Conservation (phyloP, 2,797 vertebrate species). For the Masticophis lateralis region DNA sequence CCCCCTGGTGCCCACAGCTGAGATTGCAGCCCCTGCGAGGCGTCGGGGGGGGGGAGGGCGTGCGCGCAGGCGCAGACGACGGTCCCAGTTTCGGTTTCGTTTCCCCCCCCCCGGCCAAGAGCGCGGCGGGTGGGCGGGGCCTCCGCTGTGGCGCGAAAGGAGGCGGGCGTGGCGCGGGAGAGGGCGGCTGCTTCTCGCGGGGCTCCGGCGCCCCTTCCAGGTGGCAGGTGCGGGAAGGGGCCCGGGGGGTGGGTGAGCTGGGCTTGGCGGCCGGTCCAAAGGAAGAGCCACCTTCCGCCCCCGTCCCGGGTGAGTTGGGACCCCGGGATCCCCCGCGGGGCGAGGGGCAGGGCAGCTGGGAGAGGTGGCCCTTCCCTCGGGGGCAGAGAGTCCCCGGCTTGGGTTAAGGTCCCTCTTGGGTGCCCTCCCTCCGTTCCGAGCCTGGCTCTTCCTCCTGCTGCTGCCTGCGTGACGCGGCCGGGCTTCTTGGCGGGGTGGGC, state of each 20-base stretch:
- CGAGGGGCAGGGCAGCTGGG: rapidly evolving
- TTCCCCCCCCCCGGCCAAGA: neutral
- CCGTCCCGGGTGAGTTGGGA: too few relatives aligned
- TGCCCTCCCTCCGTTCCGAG: neutral
- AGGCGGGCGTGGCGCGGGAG: neutral
- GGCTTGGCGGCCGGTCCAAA: neutral
- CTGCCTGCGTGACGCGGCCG: too few relatives aligned
- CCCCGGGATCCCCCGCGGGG: neutral
- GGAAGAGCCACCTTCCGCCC: neutral
- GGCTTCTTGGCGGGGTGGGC: too few relatives aligned
- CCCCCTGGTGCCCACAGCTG: too few relatives aligned
- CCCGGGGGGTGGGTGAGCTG: neutral
- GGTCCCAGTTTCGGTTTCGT: neutral
- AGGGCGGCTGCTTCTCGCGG: neutral
- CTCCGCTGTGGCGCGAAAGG: neutral
- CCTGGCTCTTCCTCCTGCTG: neutral
- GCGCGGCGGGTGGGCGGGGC: neutral
- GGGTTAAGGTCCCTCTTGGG: neutral
- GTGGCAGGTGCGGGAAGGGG: neutral
- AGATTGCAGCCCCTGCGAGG: neutral
- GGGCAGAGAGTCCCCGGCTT: neutral
- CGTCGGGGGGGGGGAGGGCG: too few relatives aligned
- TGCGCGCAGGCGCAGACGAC: neutral
- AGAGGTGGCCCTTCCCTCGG: neutral
- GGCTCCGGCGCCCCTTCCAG: neutral